Base-by-base conservation (phyloP, 2,888 invertebrate genomes). In the Drosophila melanosoma region DNA sequence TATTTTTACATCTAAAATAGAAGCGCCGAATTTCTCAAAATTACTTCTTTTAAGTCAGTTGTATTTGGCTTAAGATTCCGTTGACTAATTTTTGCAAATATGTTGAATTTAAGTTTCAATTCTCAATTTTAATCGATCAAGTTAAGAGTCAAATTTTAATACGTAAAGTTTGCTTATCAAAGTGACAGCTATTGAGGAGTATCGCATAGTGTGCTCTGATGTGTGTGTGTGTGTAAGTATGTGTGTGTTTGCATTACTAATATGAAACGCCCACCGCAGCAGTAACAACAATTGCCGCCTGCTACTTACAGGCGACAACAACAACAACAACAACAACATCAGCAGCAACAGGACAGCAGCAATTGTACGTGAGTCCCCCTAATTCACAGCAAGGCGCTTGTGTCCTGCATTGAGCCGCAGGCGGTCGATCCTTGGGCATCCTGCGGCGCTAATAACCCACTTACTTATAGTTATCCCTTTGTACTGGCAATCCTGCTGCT, bases 371-470 rank as follows among this genome's bases (percentile, higher is more conserved):
- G 88, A 77, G 77, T 74, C 76, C 79, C 76, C 79, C 81, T 79
- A 87, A 89, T 85, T 72, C 86, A 73, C 87, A 89, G 84, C 89
- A 81, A 87, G 87, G 62, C 64, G 82, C 59, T 65, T 62, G 63
- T 79, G 76, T 75, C 54, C 80, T 71, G 80, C 78, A 78, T 62
- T 68, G 73, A 69, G 42, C 35, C 49, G 64, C 60, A 61, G 45
- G 75, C 82, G 71, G 86, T 85, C 61, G 74, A 74, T 79, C 83
- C 67, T 69, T 74, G 67, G 81, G 67, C 79, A 81, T 87, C 90
- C 91, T 84, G 88, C 86, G 86, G 90, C 73, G 91, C 86, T 91
- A 91, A 91, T 91, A 91, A 90, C 90, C 90, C 89, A 89, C 89
- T 91, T 91, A 91, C 91, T 89, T 84, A 86, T 82, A 89, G 90